Evolutionary conservation across 2,888 invertebrate species (phyloP), one percentile per base, ranked within the genome.

Genomic region (Hypercompe scribonia): DNA sequence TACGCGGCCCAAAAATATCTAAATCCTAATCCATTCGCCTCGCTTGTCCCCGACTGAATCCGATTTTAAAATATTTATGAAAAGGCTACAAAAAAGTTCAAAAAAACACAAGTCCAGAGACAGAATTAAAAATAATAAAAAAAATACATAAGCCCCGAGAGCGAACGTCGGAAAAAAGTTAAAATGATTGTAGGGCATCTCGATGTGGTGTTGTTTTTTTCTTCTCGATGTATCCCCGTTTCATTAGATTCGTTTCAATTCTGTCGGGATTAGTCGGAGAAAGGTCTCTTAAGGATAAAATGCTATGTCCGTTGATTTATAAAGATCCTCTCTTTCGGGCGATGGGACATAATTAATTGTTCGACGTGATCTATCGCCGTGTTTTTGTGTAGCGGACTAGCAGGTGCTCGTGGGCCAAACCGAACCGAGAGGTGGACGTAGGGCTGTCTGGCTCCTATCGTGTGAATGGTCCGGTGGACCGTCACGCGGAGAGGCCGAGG

Each of bases 21-120:
- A 95, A 95, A 93, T 93, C 93, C 94, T 95, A 95, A 95, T 95
- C 94, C 95, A 94, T 95, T 95, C 93, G 94, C 88, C 90, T 89
- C 94, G 95, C 89, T 87, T 93, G 95, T 95, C 95, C 91, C 95
- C 94, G 92, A 80, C 88, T 91, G 94, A 93, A 94, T 94, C 94
- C 93, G 94, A 95, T 95, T 95, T 93, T 94, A 94, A 95, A 95
- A 95, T 95, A 95, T 95, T 94, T 95, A 94, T 95, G 94, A 94
- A 94, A 94, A 94, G 94, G 90, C 91, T 90, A 90, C 91, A 92
- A 92, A 90, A n/a, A 91, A 89, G 83, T 81, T 80, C 78, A 84
- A 88, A 88, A 89, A 90, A 78, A 76, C 85, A 86, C 86, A 87
- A 91, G 90, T 90, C 90, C 92, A 93, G 90, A 91, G 92, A 95